A percentile compares a stretch with the other conserved stretches of the same genome.
These are phyloP conservation scores for Carollia perspicillata DNA, from an alignment of 2,113 vertebrate genomes.

Conservation along the genomic window DNA sequence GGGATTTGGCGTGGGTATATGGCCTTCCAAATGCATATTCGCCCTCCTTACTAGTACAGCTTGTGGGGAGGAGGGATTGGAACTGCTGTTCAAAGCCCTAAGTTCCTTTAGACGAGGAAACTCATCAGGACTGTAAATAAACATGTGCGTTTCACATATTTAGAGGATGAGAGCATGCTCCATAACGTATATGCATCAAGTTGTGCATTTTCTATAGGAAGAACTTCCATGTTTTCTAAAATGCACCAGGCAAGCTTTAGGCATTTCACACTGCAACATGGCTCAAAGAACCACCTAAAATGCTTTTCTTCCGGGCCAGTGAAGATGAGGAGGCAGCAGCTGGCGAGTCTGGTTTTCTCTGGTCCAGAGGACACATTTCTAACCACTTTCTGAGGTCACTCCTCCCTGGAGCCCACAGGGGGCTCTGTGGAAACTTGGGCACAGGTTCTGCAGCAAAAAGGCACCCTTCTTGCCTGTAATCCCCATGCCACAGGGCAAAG, in stretches of 20 bases:
- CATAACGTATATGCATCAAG: not conserved
- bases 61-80: not conserved
- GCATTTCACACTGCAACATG: not conserved
- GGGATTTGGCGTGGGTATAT: fast-evolving
- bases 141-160: not conserved
- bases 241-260: not conserved
- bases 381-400: constrained; percentile 92
- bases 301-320: constrained; percentile 69
- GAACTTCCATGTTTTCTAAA: constrained; percentile 31
- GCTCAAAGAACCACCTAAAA: constrained; percentile 15
- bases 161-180: no score
- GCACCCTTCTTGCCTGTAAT: constrained; percentile 40
- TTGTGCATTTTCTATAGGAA: not conserved
- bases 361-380: constrained; percentile 91
- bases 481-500: not conserved
- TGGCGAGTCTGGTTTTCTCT: constrained; percentile 69
- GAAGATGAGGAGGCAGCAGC: constrained; percentile 73
- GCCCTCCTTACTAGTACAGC: not conserved
- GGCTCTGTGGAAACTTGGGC: not conserved
- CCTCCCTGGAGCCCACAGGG: not conserved
- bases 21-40: not conserved
- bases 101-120: not conserved
- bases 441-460: constrained; percentile 82
- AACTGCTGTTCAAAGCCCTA: not conserved
- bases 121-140: not conserved